Evolutionary conservation across 2,113 vertebrate genomes (phyloP).

Genomic region (Phocoena sinus): DNA sequence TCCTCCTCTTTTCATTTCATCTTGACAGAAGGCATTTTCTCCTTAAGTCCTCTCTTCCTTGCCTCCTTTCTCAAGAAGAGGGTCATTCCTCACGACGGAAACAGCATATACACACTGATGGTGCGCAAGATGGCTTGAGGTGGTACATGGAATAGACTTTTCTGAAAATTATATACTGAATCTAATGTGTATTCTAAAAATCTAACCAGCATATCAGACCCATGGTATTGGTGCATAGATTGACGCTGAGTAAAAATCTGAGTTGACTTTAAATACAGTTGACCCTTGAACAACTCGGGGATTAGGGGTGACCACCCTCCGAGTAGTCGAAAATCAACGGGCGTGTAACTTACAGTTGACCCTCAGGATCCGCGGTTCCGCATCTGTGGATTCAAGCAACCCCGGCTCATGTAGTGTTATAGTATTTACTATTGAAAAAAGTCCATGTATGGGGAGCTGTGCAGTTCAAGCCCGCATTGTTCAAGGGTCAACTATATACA

Average conservation of each 20-base stretch:
- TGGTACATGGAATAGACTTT: not conserved
- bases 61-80: not conserved
- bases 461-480: not conserved
- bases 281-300: not conserved
- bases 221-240: not conserved
- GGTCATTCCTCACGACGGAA: not conserved
- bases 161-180: not conserved
- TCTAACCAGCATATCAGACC: not conserved
- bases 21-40: not conserved
- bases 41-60: not conserved
- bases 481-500: not conserved
- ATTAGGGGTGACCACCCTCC: not conserved
- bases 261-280: not conserved
- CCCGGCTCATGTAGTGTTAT: not conserved
- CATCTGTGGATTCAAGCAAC: not conserved
- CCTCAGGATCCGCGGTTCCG: not conserved
- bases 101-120: not conserved
- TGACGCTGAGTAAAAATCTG: not conserved
- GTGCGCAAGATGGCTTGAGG: not conserved
- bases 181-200: not conserved
- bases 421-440: not conserved
- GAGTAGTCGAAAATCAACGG: not conserved
- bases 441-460: no score
- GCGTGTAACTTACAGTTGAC: not conserved
- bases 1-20: not conserved